Evolutionary conservation across 2,888 invertebrate species (phyloP), one percentile per base, ranked within the genome.

Genomic region (Lacanobia oleracea): DNA sequence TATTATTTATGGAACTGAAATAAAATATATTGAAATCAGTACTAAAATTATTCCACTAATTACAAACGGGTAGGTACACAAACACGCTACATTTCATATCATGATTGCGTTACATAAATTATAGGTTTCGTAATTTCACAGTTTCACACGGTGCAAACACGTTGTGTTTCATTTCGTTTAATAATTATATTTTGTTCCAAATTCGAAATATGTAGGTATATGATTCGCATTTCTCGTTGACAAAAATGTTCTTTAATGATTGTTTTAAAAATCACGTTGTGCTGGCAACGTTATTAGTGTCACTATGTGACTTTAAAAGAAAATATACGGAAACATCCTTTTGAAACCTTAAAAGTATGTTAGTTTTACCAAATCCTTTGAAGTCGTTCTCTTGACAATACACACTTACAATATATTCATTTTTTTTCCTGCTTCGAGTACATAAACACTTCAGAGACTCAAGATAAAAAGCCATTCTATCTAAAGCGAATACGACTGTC

Each of bases 71-170:
- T 57, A 59, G 5, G 59, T n/a, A 59, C 53, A 63, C 45, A 71
- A 59, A 66, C 33, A 50, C 50, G 69, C 53, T 69, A 68, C 84
- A 72, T 72, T 83, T 72, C 78, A 81, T 78, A 72, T 75, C 74
- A 40, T 75, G 72, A 83, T 83, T 83, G 68, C 56, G 50, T 74
- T 80, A 51, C 84, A 83, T 83, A 78, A 83, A 83, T 83, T 83
- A 83, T 76, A 76, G 72, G 51, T 78, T 74, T 67, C 54, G 57
- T 67, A 72, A 83, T 81, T 77, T 66, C 62, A 75, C 63, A 57
- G 53, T 27, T 72, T 63, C 74, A 54, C 64, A 51, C 66, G 21
- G n/a, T 9, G 59, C 45, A 72, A 70, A 75, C 66, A 61, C 48
- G 66, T 40, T 54, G 67, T 53, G 59, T 74, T 72, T 57, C 75